Evolutionary conservation across 2,888 invertebrate genomes (phyloP).

Genomic region (Spatulosminthurus flaviceps): DNA sequence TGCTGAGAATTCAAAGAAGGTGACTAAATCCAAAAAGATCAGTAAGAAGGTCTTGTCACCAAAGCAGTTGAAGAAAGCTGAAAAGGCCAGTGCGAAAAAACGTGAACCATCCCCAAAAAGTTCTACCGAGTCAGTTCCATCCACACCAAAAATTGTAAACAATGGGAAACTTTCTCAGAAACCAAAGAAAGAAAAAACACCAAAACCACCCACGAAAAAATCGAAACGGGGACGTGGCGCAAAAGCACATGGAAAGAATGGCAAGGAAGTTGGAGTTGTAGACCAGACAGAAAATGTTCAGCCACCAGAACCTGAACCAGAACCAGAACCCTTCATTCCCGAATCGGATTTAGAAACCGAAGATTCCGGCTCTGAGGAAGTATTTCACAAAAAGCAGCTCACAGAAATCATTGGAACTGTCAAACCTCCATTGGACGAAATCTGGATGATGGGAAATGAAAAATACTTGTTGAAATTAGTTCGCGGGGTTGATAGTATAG

Average conservation of each 20-base stretch:
- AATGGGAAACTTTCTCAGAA: slow-evolving; percentile 24
- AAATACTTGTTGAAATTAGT: slow-evolving; percentile 58
- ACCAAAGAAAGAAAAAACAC: slow-evolving; percentile 24
- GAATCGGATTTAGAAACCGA: slow-evolving; percentile 88
- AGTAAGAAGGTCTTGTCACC: slow-evolving; percentile 18
- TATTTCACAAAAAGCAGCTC: slow-evolving; percentile 57
- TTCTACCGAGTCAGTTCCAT: not conserved
- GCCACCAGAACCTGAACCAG: slow-evolving; percentile 44
- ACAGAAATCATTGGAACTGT: slow-evolving; percentile 50
- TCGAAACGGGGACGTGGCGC: slow-evolving; percentile 26
- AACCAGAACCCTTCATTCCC: slow-evolving; percentile 69
- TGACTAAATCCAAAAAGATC: slow-evolving; percentile 16
- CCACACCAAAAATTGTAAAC: not conserved
- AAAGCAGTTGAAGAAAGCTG: slow-evolving; percentile 33
- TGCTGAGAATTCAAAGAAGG: slow-evolving; percentile 9
- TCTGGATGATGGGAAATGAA: slow-evolving; percentile 61
- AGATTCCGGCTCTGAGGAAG: slow-evolving; percentile 61
- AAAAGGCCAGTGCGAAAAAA: not conserved
- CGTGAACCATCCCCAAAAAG: not conserved
- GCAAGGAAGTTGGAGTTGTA: not conserved
- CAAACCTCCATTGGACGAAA: slow-evolving; percentile 50
- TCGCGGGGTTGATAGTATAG: slow-evolving; percentile 56
- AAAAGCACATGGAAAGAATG: slow-evolving; percentile 21
- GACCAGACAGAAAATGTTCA: slow-evolving; percentile 51
- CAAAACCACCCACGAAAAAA: slow-evolving; percentile 38